A percentile compares a stretch with the other conserved stretches of the same genome.
Conservation (phyloP, 2,797 vertebrate species). For the Chiloscyllium punctatum region DNA sequence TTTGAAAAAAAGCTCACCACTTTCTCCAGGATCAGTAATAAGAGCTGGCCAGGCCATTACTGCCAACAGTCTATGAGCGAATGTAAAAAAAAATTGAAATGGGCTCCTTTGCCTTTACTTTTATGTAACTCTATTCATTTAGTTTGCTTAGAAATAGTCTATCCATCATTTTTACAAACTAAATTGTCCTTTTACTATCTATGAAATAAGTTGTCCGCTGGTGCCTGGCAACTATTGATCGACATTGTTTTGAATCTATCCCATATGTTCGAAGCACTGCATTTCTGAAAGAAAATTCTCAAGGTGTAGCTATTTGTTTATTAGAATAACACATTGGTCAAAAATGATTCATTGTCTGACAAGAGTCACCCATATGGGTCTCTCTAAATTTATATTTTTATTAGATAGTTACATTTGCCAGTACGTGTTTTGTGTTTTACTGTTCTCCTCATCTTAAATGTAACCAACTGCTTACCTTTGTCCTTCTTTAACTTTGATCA, state of each 20-base stretch:
- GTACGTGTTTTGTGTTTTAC: neutral
- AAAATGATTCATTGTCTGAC: constrained; percentile 31
- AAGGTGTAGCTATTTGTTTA: neutral
- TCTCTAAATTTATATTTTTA: neutral
- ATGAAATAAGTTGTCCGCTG: neutral
- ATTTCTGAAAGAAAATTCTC: neutral
- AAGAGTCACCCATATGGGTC: neutral
- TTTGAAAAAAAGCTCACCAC: no score
- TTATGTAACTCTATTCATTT: neutral
- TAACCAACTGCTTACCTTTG: neutral
- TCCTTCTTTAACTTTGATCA: neutral
- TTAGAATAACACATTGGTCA: neutral
- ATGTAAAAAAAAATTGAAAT: no score
- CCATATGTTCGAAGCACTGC: neutral
- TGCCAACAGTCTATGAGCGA: no score
- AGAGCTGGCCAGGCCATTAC: no score
- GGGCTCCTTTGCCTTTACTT: neutral
- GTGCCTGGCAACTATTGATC: neutral
- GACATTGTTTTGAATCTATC: neutral
- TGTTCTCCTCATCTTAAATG: neutral
- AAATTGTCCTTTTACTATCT: neutral
- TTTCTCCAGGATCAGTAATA: no score
- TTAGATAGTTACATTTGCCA: neutral
- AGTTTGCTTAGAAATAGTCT: neutral
- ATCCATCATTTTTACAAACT: neutral